Base-by-base conservation (phyloP, 1,140 invertebrate species). In the Augochlora pura region DNA sequence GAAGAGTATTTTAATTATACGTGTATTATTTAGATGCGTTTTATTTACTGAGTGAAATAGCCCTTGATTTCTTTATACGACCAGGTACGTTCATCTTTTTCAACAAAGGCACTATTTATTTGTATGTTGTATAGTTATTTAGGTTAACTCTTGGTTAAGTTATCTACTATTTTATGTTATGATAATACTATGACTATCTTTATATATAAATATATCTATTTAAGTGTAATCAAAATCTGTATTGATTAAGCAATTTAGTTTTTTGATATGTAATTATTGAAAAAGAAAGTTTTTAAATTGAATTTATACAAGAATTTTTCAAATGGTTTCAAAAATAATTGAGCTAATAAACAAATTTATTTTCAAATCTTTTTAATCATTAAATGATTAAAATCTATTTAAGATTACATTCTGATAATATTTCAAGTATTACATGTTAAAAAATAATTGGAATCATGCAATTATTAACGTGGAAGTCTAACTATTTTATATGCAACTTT, bases 11-110 rank as follows among this genome's bases (percentile, higher is more conserved):
- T 72, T 72, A 72, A 25, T 63, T 52, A 18, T 42, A 54, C 27
- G 68, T 57, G 38, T 21, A 64, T 72, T 64, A 39, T 52, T 71
- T 78, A 78, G 63, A 78, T 78, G 69, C 69, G 32, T 72, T 72
- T 72, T 72, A 72, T 78, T 78, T 52, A 64, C 71, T 72, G 16
- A 57, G 46, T 21, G 38, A 23, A 42, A 9, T 18, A 72, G 39
- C 9, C 7, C 18, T 65, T 49, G 60, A 39, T 63, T 64, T 64
- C 12, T 57, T 42, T 72, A 57, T 25, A 57, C 38, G 27, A 72
- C 57, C 68, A 72, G 68, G 69, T 78, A 78, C 38, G 69, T 72
- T 77, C 62, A 42, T 64, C 59, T 32, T 77, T 72, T 42, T 10
- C 32, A 6, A 38, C 62, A 60, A 6, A 9, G 12, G 49, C 10